Percentiles rank a stretch among this genome's conserved stretches.
These are phyloP conservation scores for Pygathrix nemaeus DNA, from an alignment of 2,113 vertebrate species.

Conservation along the genomic window DNA sequence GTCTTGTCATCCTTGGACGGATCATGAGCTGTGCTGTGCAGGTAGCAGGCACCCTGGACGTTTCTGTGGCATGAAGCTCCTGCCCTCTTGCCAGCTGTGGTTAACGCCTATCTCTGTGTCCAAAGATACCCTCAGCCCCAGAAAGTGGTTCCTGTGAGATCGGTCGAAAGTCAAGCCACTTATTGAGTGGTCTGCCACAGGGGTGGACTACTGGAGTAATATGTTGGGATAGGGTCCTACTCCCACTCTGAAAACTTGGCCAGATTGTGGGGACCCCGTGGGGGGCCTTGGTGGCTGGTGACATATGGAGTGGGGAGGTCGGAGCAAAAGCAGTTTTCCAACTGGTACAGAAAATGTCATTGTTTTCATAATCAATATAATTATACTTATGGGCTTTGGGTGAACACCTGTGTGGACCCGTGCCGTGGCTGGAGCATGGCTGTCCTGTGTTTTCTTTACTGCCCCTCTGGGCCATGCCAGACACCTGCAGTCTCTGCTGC, in stretches of 20 bases:
- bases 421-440: not conserved
- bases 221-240: not conserved
- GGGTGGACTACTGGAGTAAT: not conserved
- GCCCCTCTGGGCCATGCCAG: not conserved
- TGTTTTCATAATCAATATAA: not conserved
- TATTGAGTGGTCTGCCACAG: not conserved
- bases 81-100: not conserved
- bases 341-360: not conserved
- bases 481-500: not conserved
- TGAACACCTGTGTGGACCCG: too few relatives aligned
- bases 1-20: not conserved
- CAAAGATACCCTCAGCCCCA: not conserved
- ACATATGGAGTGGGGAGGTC: not conserved
- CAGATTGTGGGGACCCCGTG: not conserved
- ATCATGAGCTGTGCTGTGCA: not conserved
- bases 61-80: not conserved
- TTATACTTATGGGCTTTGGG: rapidly evolving
- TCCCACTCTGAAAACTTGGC: too few relatives aligned
- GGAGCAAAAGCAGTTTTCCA: not conserved
- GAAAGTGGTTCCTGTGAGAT: not conserved
- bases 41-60: rapidly evolving
- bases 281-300: not conserved
- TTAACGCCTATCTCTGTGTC: not conserved
- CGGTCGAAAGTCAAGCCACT: not conserved
- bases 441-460: not conserved